Evolutionary conservation across 2,797 vertebrate species (phyloP).

Genomic region (Danio choprae): DNA sequence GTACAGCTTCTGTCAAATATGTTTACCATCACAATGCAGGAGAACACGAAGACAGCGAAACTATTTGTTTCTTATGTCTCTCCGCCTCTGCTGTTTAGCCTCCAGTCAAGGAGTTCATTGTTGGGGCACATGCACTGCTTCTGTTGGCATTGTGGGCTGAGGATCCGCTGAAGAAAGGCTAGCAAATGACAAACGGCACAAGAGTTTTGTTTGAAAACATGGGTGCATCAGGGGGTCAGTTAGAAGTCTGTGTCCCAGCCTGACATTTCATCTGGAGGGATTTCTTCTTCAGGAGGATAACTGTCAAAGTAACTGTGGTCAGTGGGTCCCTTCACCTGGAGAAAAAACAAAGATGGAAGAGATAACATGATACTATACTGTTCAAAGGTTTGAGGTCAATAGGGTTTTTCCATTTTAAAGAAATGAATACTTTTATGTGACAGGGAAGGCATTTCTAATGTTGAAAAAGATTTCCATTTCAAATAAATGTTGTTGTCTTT

Average conservation of each 20-base stretch:
- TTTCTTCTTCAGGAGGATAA: constrained; percentile 89
- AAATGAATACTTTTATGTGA: background rate
- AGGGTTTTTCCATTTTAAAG: too few relatives aligned
- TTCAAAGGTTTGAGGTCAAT: constrained; percentile 3
- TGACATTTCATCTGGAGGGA: constrained; percentile 90
- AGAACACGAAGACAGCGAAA: constrained; percentile 19
- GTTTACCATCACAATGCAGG: constrained; percentile 16
- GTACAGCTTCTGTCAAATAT: constrained; percentile 23
- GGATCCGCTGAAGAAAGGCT: constrained; percentile 22
- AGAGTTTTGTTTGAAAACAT: constrained; percentile 45
- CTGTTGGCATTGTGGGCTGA: constrained; percentile 38
- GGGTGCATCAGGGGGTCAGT: constrained; percentile 56
- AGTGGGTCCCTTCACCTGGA: constrained; percentile 86
- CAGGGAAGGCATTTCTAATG: background rate
- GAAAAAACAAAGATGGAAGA: background rate
- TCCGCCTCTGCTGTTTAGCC: constrained; percentile 52
- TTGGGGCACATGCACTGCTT: constrained; percentile 58
- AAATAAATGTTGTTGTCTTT: constrained; percentile 4
- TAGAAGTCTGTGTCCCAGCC: constrained; percentile 96
- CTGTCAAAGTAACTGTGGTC: constrained; percentile 93
- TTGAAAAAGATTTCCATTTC: background rate
- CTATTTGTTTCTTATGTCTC: constrained; percentile 51
- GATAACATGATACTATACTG: background rate
- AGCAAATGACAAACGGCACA: constrained; percentile 31
- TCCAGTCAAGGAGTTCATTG: constrained; percentile 52